Conservation (phyloP, 2,797 vertebrate species). For the Masticophis lateralis region DNA sequence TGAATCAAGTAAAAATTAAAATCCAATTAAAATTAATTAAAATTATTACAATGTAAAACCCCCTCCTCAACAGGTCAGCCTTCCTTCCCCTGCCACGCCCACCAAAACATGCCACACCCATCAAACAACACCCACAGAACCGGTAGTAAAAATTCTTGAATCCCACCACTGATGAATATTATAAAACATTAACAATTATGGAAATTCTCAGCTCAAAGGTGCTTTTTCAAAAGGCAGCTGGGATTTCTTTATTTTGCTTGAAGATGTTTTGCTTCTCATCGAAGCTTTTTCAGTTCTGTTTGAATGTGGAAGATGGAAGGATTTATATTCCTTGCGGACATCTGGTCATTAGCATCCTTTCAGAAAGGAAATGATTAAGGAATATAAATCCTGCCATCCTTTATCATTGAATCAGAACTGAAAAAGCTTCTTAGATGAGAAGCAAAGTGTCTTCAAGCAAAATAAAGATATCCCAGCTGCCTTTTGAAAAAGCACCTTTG, state of each 20-base stretch:
- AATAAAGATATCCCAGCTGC: too few species aligned
- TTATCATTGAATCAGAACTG: background rate
- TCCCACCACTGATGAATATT: background rate
- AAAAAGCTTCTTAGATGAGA: background rate
- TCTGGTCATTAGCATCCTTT: background rate
- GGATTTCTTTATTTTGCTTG: background rate
- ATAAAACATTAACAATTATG: background rate
- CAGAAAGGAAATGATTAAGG: background rate
- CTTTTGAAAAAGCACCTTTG: background rate
- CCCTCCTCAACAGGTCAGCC: too few species aligned
- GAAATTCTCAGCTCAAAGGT: background rate
- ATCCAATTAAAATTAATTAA: too few species aligned
- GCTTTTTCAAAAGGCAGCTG: background rate
- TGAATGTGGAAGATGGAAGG: background rate
- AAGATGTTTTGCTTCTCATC: background rate
- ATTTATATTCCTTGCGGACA: background rate
- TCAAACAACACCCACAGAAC: too few species aligned
- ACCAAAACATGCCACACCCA: too few species aligned
- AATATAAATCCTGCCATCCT: background rate
- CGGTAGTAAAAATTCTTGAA: too few species aligned
- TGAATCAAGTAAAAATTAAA: too few species aligned
- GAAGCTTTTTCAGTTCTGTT: background rate
- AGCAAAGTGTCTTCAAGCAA: background rate
- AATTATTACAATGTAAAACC: too few species aligned
- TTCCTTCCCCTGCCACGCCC: too few species aligned